Evolutionary conservation across 2,888 invertebrate genomes (phyloP), one percentile per base, ranked within the genome.

Genomic region (Noctua janthe): DNA sequence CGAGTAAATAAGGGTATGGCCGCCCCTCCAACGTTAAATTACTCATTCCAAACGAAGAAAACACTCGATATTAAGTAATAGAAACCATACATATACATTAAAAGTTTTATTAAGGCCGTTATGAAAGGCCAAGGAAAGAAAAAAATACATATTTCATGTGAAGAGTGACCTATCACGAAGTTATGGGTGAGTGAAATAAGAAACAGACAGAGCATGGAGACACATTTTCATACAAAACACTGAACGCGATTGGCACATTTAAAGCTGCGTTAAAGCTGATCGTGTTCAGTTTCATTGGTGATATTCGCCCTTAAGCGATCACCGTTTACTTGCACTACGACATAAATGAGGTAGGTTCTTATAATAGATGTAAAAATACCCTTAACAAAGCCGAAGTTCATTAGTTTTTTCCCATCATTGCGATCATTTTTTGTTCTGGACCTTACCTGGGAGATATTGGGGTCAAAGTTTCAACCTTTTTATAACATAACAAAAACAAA

Each of bases 161-260:
- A 8, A 70, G 66, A 51, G 10, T 67, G 71, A 76, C 73, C 71
- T 82, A 74, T 82, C 82, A 85, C 67, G 78, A 82, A 75, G 35
- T 59, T 39, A 15, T 47, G 5, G 51, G 47, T 43, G 56, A 29
- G 35, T 76, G 20, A 20, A 76, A 29, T 77, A 47, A 43, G n/a
- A 69, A 69, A 69, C 17, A 2, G 6, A 69, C 4, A n/a, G n/a
- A n/a, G 69, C n/a, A 47, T 47, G 13, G 39, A 23, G 43, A n/a
- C 8, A 17, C 17, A 64, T 62, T 62, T 62, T 62, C 2, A 29
- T 15, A 39, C 0, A 17, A 64, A 64, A 66, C 4, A 66, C 35
- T 66, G 10, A 66, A 66, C 10, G 66, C 39, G 66, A 39, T 66
- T 39, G 23, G 13, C n/a, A 13, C 6, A 17, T 39, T 20, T 10